Conservation (phyloP, 1,140 invertebrate species). For the Apis cerana region DNA sequence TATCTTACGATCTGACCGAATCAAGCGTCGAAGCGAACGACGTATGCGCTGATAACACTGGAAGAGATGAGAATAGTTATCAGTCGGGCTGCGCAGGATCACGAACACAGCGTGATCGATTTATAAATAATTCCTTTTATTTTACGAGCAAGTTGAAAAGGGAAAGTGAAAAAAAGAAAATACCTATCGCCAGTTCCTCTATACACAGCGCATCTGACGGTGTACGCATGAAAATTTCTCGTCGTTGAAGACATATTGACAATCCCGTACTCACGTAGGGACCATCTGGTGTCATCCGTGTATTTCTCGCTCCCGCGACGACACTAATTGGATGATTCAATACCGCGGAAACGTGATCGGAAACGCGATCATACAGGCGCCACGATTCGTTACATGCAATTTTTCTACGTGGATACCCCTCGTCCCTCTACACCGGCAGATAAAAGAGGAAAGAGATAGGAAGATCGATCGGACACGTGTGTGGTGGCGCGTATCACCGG, state of each 20-base stretch:
- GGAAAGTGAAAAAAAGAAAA: neutral
- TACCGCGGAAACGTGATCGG: constrained; percentile 75
- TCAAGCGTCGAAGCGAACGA: no score
- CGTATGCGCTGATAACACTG: no score
- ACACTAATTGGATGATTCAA: constrained; percentile 73
- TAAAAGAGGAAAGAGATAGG: constrained; percentile 59
- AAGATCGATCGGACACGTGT: constrained; percentile 48
- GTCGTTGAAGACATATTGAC: constrained; percentile 53
- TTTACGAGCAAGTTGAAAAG: no score
- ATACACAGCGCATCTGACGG: constrained; percentile 16
- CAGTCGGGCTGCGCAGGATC: no score
- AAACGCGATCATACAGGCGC: constrained; percentile 65
- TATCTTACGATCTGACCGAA: neutral
- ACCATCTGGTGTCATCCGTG: constrained; percentile 64
- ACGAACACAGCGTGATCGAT: no score
- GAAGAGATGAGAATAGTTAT: no score
- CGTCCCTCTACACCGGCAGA: constrained; percentile 29
- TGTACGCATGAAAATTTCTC: constrained; percentile 16
- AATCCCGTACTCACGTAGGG: constrained; percentile 30
- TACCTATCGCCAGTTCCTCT: constrained; percentile 30
- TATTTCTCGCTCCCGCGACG: constrained; percentile 63
- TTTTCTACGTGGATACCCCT: constrained; percentile 59
- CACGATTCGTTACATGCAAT: constrained; percentile 69
- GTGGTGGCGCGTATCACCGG: constrained; percentile 39
- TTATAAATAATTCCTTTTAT: no score